Conservation (phyloP, 2,113 vertebrate species). For the Aramus guarauna region DNA sequence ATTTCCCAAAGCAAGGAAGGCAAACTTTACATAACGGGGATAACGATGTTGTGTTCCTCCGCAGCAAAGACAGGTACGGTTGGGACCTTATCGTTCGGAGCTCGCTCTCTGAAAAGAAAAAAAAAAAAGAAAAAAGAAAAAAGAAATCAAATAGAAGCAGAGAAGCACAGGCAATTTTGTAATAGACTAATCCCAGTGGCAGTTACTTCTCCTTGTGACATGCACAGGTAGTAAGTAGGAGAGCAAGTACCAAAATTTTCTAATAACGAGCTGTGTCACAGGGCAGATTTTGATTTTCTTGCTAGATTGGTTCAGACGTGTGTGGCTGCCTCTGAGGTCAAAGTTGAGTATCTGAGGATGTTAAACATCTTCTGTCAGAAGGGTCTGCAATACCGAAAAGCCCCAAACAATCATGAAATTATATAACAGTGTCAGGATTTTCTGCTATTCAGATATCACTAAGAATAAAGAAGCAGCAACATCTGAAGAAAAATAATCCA, state of each 20-base stretch:
- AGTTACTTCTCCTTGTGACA: neutral
- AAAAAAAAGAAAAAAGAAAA: too few species aligned
- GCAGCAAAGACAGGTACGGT: neutral
- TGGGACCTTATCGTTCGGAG: fast-evolving
- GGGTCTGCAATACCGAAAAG: neutral
- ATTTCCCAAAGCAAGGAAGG: neutral
- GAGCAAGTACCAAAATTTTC: neutral
- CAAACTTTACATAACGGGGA: neutral
- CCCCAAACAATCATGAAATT: neutral
- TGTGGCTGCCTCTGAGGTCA: neutral
- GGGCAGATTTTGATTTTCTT: neutral
- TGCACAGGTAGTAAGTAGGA: neutral
- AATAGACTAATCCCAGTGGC: neutral
- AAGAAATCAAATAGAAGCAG: neutral
- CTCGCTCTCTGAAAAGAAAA: fast-evolving
- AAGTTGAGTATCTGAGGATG: neutral
- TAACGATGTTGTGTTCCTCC: fast-evolving
- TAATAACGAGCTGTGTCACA: neutral
- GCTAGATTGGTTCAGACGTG: neutral
- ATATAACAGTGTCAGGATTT: neutral
- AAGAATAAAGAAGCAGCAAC: neutral
- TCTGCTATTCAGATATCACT: neutral
- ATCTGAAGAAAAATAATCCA: slow-evolving; percentile 7
- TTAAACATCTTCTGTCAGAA: neutral
- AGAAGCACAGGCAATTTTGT: neutral